Evolutionary conservation across 2,888 invertebrate species (phyloP).

Genomic region (Pimpla rufipes): DNA sequence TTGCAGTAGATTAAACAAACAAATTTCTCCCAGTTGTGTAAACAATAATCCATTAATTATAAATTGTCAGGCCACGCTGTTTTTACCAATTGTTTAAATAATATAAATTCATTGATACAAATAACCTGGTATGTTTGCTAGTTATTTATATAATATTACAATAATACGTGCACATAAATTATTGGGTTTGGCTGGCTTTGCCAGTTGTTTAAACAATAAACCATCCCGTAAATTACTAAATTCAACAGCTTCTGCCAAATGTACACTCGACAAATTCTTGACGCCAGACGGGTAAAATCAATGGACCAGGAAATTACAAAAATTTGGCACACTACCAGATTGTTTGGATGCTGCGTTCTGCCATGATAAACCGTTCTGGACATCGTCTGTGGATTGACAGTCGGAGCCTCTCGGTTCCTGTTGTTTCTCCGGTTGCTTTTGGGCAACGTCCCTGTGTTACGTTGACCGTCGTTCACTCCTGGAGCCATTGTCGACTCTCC

Average conservation of each 20-base stretch:
- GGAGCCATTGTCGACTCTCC: slow-evolving; percentile 68
- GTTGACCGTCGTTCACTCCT: slow-evolving; percentile 79
- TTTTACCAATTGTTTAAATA: too few relatives aligned
- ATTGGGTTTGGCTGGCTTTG: slow-evolving; percentile 13
- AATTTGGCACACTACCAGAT: slow-evolving; percentile 77
- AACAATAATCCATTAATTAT: too few relatives aligned
- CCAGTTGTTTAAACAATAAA: neutral
- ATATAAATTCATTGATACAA: too few relatives aligned
- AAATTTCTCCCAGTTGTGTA: too few relatives aligned
- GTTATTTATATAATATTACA: too few relatives aligned
- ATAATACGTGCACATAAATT: too few relatives aligned
- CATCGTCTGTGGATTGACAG: slow-evolving; percentile 74
- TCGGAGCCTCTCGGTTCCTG: slow-evolving; percentile 79
- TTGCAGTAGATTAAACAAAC: too few relatives aligned
- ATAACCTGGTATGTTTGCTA: too few relatives aligned
- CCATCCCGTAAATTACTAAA: neutral
- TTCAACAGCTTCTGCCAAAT: neutral
- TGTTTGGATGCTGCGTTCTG: slow-evolving; percentile 78
- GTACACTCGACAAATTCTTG: slow-evolving; percentile 67
- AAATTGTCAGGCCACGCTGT: too few relatives aligned
- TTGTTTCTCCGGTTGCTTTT: slow-evolving; percentile 82
- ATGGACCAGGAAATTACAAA: slow-evolving; percentile 10
- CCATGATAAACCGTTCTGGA: slow-evolving; percentile 72
- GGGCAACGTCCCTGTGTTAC: slow-evolving; percentile 82
- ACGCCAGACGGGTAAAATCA: slow-evolving; percentile 55